These are phyloP conservation scores for Lepidocolaptes lacrymiger DNA, from an alignment of 2,797 vertebrate species.

Conservation along the genomic window DNA sequence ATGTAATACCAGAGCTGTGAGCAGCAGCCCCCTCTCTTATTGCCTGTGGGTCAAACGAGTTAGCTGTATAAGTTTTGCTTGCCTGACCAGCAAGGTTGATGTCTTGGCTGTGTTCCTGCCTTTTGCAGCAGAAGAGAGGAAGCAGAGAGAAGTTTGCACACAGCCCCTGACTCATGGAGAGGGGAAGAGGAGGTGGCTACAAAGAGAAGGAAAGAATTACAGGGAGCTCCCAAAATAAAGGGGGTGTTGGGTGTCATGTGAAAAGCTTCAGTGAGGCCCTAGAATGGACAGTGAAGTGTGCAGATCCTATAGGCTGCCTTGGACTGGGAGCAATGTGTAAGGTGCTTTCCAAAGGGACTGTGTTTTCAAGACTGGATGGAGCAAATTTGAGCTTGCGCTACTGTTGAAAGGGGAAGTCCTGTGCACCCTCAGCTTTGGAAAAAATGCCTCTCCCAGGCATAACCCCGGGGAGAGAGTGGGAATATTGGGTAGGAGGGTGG, in stretches of 20 bases:
- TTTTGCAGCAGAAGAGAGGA: background rate
- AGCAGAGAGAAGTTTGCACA: background rate
- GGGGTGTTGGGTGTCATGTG: background rate
- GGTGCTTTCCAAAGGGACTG: background rate
- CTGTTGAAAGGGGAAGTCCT: background rate
- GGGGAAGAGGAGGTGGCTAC: background rate
- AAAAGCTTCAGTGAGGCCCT: background rate
- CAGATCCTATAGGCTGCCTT: background rate
- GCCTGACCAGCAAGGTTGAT: background rate
- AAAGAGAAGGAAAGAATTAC: background rate
- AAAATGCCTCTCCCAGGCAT: background rate
- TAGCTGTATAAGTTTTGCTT: background rate
- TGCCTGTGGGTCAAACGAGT: background rate
- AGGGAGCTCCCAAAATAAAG: background rate
- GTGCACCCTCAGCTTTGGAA: background rate
- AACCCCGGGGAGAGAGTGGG: background rate
- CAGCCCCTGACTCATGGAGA: background rate
- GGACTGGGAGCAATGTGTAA: background rate
- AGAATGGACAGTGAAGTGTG: background rate
- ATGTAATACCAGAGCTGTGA: background rate
- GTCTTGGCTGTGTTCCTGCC: background rate
- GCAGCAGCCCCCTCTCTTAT: background rate
- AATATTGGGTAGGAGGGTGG: background rate
- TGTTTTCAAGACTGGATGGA: background rate
- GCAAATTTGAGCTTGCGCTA: background rate